Conservation (phyloP, 2,888 invertebrate genomes). For the Orthosia cruda region DNA sequence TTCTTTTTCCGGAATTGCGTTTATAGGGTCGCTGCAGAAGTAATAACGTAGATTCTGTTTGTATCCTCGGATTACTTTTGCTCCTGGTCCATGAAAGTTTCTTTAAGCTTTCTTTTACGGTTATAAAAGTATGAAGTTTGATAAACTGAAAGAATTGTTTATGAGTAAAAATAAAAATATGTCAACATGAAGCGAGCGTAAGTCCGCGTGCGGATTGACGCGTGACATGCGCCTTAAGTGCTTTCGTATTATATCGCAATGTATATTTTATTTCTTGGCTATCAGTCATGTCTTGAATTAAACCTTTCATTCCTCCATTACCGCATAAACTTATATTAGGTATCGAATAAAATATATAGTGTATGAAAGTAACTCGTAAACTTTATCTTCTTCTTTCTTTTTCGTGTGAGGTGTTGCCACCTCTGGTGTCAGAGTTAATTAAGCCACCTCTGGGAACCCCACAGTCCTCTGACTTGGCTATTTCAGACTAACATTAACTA, state of each 20-base stretch:
- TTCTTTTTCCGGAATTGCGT: slow-evolving; percentile 79
- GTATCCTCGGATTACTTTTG: slow-evolving; percentile 37
- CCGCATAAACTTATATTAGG: slow-evolving; percentile 26
- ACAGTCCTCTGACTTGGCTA: too few species aligned
- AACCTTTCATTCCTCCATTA: slow-evolving; percentile 46
- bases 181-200: too few species aligned
- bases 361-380: slow-evolving; percentile 26
- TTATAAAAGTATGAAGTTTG: too few species aligned
- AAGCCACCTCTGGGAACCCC: too few species aligned
- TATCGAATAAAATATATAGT: slow-evolving; percentile 28
- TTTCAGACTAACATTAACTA: too few species aligned
- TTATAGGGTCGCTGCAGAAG: slow-evolving; percentile 62
- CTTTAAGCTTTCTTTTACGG: slow-evolving; percentile 9
- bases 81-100: background rate
- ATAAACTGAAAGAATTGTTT: too few species aligned
- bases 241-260: slow-evolving; percentile 71
- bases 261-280: slow-evolving; percentile 67
- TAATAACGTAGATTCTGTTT: slow-evolving; percentile 52
- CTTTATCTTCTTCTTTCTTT: too few species aligned
- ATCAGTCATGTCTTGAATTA: slow-evolving; percentile 58
- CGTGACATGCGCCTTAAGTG: slow-evolving; percentile 74
- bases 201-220: slow-evolving; percentile 70
- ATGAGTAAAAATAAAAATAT: too few species aligned
- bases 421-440: too few species aligned
- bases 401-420: too few species aligned